Conservation (phyloP, 1,140 invertebrate species). For the Zaprionus lachaisei region DNA sequence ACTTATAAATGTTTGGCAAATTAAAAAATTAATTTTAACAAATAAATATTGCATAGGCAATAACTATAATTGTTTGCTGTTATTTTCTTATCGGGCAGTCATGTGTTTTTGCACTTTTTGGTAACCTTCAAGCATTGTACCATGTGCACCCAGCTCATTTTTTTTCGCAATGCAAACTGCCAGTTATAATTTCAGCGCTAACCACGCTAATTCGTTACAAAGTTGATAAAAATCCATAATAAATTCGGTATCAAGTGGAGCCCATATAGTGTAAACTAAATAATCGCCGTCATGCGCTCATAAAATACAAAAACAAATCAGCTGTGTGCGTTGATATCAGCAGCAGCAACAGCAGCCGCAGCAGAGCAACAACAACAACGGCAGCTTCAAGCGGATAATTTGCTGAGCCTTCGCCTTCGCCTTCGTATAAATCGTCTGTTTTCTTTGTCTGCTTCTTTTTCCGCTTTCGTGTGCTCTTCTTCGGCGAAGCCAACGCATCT, state of each 20-base stretch:
- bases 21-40: neutral
- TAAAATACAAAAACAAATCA: constrained; percentile 10
- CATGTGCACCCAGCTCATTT: constrained; percentile 10
- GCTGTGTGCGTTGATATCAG: constrained; percentile 27
- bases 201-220: constrained; percentile 28
- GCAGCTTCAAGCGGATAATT: constrained; percentile 17
- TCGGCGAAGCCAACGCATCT: constrained; percentile 1
- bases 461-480: neutral
- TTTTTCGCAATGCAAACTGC: constrained; percentile 32
- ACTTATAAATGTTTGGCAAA: neutral
- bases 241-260: constrained; percentile 22
- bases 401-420: constrained; percentile 11
- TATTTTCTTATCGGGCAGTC: neutral
- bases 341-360: neutral
- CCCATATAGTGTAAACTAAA: neutral
- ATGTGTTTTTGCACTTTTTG: neutral
- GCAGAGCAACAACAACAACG: constrained; percentile 19
- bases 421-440: neutral
- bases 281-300: constrained; percentile 14
- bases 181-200: constrained; percentile 26
- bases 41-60: too few relatives aligned
- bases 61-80: neutral
- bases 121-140: neutral
- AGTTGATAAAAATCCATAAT: constrained; percentile 9
- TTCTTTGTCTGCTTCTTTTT: constrained; percentile 14